Evolutionary conservation across 1,140 invertebrate genomes (phyloP).

Genomic region (Trichogramma pretiosum): DNA sequence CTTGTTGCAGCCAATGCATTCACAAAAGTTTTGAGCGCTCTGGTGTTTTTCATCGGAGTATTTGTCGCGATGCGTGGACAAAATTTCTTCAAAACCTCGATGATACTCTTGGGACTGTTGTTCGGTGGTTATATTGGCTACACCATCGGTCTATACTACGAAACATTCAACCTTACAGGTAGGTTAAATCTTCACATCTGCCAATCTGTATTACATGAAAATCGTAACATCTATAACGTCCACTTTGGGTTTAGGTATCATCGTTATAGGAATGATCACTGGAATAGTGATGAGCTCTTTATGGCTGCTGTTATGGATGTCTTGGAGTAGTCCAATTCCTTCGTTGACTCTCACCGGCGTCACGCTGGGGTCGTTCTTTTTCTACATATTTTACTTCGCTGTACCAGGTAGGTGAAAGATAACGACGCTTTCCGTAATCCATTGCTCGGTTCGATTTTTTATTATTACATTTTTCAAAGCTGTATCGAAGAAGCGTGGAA

Average conservation of each 20-base stretch:
- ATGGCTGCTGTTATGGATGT: slow-evolving; percentile 4
- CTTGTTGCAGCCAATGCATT: slow-evolving; percentile 1
- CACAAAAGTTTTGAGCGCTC: not conserved
- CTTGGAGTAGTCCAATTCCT: slow-evolving; percentile 4
- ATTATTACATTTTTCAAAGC: too few relatives aligned
- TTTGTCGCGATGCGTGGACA: slow-evolving; percentile 5
- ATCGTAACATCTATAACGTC: too few relatives aligned
- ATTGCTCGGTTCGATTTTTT: too few relatives aligned
- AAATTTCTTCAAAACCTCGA: slow-evolving; percentile 6
- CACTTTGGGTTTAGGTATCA: slow-evolving; percentile 1
- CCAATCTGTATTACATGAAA: too few relatives aligned
- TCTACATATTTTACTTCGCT: slow-evolving; percentile 48
- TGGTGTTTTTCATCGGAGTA: slow-evolving; percentile 6
- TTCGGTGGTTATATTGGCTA: slow-evolving; percentile 5
- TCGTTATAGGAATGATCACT: not conserved
- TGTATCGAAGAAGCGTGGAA: too few relatives aligned
- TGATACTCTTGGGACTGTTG: not conserved
- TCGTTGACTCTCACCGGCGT: slow-evolving; percentile 42
- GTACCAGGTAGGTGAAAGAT: slow-evolving; percentile 56
- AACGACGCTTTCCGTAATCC: too few relatives aligned
- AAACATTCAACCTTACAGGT: not conserved
- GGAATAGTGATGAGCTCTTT: slow-evolving; percentile 1
- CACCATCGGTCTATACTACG: not conserved
- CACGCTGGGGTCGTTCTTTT: slow-evolving; percentile 47
- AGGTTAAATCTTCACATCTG: not conserved